Evolutionary conservation across 2,797 vertebrate genomes (phyloP), one percentile per base, ranked within the genome.

Genomic region (Melanogrammus aeglefinus): DNA sequence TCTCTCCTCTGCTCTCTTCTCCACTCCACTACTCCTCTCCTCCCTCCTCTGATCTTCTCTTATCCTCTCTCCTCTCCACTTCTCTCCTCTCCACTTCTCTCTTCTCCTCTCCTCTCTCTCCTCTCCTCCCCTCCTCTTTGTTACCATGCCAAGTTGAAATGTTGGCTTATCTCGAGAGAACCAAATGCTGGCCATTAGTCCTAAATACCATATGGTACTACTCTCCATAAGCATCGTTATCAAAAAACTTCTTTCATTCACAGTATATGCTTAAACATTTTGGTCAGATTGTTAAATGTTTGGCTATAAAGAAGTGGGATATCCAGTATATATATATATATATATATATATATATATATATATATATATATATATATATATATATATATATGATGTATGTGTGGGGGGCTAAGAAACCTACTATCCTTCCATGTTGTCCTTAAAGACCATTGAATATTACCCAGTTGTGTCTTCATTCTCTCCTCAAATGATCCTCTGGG

Each of bases 111-210:
- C 35, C 6, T 38, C 72, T 73, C 72, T 39, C 7, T n/a, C 31
- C 72, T n/a, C 72, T 39, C 36, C 35, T n/a, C 70, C 70, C 14
- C 27, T 72, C 71, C 71, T 35, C 71, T 72, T 29, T 72, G 71
- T 7, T 21, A 27, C 63, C 63, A 69, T 69, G 63, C 63, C 63
- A 69, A 69, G 63, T 69, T 69, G n/a, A 69, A 69, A 69, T 63
- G 63, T 2, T 69, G 63, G 63, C 63, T 27, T 9, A 27, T 63
- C 16, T 69, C 27, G 24, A 69, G 63, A 69, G 63, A 69, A 24
- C 63, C 12, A 69, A 24, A 9, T 24, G 1, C 27, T 27, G 63
- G 63, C 63, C 12, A 69, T 27, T 69, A 69, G 7, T 69, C 24
- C 24, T 69, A 27, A 69, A 69, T 24, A 69, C 24, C 63, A 69